Conservation (phyloP, 2,888 invertebrate genomes). For the Conomelus anceps region DNA sequence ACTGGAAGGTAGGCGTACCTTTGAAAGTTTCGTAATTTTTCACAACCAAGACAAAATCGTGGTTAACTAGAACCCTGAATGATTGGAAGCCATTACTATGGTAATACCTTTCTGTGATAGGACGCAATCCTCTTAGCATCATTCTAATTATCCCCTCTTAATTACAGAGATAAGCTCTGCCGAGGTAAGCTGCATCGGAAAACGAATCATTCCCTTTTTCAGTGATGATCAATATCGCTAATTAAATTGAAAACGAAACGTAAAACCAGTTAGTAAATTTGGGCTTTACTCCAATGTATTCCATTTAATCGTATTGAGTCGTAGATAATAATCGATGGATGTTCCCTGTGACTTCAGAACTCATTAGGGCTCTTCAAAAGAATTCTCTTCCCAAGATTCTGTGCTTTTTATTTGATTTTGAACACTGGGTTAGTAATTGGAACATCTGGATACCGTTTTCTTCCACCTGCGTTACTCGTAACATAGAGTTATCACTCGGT, state of each 20-base stretch:
- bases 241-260: not conserved
- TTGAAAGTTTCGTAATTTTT: not conserved
- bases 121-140: not conserved
- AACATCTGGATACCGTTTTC: not conserved
- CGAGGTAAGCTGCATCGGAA: not conserved
- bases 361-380: not conserved
- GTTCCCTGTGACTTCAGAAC: not conserved
- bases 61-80: not conserved
- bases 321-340: not conserved
- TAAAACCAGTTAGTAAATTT: not conserved
- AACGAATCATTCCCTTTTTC: not conserved
- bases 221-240: not conserved
- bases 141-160: not conserved
- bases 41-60: not conserved
- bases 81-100: not conserved
- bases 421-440: not conserved
- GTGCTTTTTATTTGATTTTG: not conserved
- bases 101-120: not conserved
- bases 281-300: not conserved
- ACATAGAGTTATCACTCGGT: too few relatives aligned
- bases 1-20: not conserved
- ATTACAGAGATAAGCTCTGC: not conserved
- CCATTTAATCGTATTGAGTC: not conserved
- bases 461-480: not conserved
- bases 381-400: not conserved